These are phyloP conservation scores for Daktulosphaira vitifoliae DNA, from an alignment of 1,140 invertebrate genomes.

Conservation along the genomic window DNA sequence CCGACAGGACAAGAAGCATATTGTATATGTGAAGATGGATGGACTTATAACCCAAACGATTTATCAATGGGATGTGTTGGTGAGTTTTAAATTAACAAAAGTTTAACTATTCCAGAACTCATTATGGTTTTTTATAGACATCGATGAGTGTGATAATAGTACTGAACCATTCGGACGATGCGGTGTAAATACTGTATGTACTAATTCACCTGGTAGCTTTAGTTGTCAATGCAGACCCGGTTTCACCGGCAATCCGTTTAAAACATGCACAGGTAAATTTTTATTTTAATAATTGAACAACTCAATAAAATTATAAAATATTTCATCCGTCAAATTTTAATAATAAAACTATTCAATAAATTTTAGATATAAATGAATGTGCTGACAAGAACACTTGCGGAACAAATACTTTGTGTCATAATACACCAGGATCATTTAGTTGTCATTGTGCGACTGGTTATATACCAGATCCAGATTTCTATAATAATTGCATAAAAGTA, in stretches of 20 bases:
- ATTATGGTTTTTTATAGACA: constrained; percentile 51
- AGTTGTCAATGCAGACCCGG: constrained; percentile 69
- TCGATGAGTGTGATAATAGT: constrained; percentile 80
- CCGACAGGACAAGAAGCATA: constrained; percentile 79
- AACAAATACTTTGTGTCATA: constrained; percentile 66
- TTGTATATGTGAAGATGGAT: constrained; percentile 86
- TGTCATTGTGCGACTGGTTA: constrained; percentile 74
- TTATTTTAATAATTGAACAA: neutral
- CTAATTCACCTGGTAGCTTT: constrained; percentile 68
- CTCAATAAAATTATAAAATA: too few species aligned
- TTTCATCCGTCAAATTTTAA: too few species aligned
- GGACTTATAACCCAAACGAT: constrained; percentile 82
- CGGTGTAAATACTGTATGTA: constrained; percentile 73
- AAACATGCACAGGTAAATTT: constrained; percentile 56
- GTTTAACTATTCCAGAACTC: too few species aligned
- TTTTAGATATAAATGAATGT: constrained; percentile 74
- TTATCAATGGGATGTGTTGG: constrained; percentile 78
- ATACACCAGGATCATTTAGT: constrained; percentile 63
- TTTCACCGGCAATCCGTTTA: constrained; percentile 67
- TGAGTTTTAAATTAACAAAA: constrained; percentile 44
- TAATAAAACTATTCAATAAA: too few species aligned
- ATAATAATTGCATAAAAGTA: constrained; percentile 65
- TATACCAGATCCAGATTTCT: constrained; percentile 70
- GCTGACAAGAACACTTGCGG: constrained; percentile 63
- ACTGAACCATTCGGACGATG: constrained; percentile 72